Base-by-base conservation (phyloP, 1,140 invertebrate genomes). In the Ceratoteleas bidentatus region DNA sequence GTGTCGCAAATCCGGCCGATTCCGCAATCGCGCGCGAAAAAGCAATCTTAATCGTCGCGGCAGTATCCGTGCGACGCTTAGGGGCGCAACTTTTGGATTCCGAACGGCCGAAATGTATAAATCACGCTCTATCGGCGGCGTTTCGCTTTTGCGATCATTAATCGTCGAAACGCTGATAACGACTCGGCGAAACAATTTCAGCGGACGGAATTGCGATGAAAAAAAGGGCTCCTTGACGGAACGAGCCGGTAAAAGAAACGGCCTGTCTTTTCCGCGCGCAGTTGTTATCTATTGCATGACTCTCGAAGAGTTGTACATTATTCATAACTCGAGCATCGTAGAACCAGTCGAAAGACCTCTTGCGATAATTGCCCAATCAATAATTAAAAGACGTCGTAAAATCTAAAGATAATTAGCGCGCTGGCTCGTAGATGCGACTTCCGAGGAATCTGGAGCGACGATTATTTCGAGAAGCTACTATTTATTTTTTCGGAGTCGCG, bases 371-470 rank as follows among this genome's bases (percentile, higher is more conserved):
- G 56, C 50, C 47, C 69, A 73, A 73, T 80, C 68, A 68, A 73
- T 80, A 73, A 80, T 73, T 73, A 73, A 80, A 80, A 80, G 68
- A 68, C 69, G 34, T 56, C 69, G 43, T 72, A 40, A 73, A 73
- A 73, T 66, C 61, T 45, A 40, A 43, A 40, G 24, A 54, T 62
- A 73, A 61, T 80, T 69, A 69, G 49, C 58, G 62, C 43, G 13
- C 36, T 43, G 8, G 45, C 33, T 61, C 61, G 61, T n/a, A n/a
- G n/a, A n/a, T n/a, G 43, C 13, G 40, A 47, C 40, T 24, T 45
- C 49, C 14, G n/a, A 52, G 34, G 70, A 58, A 58, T 74, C 60
- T 65, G 32, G 49, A 5, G 36, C 43, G 45, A n/a, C 45, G 72
- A 75, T 58, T 57, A 57, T 74, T 74, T 65, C 53, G 50, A 57